Conservation (phyloP, 2,797 vertebrate species). For the Siniperca undulata region DNA sequence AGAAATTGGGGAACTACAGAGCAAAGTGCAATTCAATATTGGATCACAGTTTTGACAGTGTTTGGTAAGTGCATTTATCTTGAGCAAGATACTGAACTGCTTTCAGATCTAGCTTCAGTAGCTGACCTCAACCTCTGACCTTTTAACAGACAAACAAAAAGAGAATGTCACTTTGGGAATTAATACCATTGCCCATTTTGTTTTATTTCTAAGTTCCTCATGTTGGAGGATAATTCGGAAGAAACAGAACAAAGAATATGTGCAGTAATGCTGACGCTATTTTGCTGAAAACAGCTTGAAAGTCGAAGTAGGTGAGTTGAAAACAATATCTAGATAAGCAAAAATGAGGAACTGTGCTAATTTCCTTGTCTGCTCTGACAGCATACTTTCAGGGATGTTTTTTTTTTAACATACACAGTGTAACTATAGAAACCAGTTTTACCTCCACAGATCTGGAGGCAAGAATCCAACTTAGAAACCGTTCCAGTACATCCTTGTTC, state of each 20-base stretch:
- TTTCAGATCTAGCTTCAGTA: slow-evolving; percentile 6
- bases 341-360: slow-evolving; percentile 34
- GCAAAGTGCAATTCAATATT: not conserved
- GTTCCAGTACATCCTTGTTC: not conserved
- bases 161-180: not conserved
- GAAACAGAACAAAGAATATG: not conserved
- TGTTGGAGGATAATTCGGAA: not conserved
- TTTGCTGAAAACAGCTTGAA: not conserved
- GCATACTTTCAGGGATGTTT: slow-evolving; percentile 6
- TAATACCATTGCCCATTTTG: not conserved
- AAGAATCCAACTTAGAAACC: slow-evolving; percentile 10
- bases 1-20: not conserved
- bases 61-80: not conserved
- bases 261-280: not conserved
- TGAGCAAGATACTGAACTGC: slow-evolving; percentile 4
- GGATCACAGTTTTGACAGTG: not conserved
- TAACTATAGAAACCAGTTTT: slow-evolving; percentile 46
- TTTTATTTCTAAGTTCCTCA: not conserved
- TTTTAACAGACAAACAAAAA: slow-evolving; percentile 24
- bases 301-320: not conserved
- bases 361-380: slow-evolving; percentile 19
- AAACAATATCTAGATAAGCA: slow-evolving; percentile 1
- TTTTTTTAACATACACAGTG: not conserved
- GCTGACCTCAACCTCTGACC: slow-evolving; percentile 11
- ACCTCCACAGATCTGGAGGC: slow-evolving; percentile 19